A percentile compares a stretch with the other conserved stretches of the same genome.
Evolutionary conservation across 2,888 invertebrate species (phyloP).

Genomic region (Phaedon cochleariae): DNA sequence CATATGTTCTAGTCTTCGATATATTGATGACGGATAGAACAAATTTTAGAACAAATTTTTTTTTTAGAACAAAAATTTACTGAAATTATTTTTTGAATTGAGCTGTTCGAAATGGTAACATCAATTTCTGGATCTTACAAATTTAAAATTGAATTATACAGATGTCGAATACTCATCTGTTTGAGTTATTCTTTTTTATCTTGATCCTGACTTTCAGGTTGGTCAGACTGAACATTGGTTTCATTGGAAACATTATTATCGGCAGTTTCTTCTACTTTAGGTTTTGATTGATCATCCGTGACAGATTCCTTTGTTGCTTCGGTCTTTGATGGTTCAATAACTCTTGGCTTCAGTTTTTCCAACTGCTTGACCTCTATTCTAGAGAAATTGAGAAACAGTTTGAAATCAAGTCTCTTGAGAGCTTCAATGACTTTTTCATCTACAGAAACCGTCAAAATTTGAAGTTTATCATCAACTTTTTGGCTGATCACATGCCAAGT

Average conservation of each 20-base stretch:
- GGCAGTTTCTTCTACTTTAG: neutral
- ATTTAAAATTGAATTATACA: too few species aligned
- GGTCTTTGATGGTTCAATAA: neutral
- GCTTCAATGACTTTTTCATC: constrained; percentile 23
- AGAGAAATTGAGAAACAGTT: constrained; percentile 26
- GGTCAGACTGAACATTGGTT: neutral
- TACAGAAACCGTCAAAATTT: constrained; percentile 20
- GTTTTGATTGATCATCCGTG: neutral
- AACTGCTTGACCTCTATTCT: constrained; percentile 21
- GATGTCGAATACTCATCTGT: neutral
- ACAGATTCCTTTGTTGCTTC: neutral
- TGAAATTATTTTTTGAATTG: too few species aligned
- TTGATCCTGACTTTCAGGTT: neutral
- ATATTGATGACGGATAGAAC: too few species aligned
- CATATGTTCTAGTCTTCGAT: too few species aligned
- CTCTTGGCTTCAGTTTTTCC: neutral
- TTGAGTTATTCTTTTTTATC: neutral
- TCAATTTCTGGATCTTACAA: too few species aligned
- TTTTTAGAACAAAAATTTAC: too few species aligned
- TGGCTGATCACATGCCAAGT: constrained; percentile 26
- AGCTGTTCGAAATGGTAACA: too few species aligned
- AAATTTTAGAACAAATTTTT: too few species aligned
- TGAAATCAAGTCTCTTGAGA: constrained; percentile 21
- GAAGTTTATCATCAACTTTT: constrained; percentile 22
- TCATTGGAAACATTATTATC: neutral